Evolutionary conservation across 1,140 invertebrate species (phyloP).

Genomic region (Pseudoatta argentina): DNA sequence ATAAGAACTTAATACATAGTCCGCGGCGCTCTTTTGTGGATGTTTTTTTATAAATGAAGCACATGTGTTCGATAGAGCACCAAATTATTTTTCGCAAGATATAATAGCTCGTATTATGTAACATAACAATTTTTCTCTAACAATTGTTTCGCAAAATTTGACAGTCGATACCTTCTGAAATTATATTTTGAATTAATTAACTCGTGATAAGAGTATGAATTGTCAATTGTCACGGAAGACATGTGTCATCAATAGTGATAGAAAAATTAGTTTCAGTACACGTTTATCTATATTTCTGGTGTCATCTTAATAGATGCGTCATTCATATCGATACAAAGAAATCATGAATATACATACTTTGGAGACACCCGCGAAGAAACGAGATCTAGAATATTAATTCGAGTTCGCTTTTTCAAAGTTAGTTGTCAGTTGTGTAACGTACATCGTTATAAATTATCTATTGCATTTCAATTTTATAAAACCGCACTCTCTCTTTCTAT

Average conservation of each 20-base stretch:
- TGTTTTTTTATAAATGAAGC: neutral
- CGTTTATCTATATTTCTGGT: neutral
- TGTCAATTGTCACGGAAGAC: neutral
- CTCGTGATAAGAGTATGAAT: neutral
- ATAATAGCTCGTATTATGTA: conserved; percentile 1
- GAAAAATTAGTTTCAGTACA: conserved; percentile 31
- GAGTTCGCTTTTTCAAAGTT: conserved; percentile 44
- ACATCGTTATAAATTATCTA: neutral
- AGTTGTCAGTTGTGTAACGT: neutral
- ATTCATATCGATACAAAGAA: conserved; percentile 66
- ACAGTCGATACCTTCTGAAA: neutral
- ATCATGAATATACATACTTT: conserved; percentile 63
- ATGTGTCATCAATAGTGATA: neutral
- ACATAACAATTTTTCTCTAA: neutral
- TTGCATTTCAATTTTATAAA: neutral
- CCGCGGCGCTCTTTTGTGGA: conserved; percentile 31
- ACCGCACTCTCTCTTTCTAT: neutral
- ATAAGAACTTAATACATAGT: conserved; percentile 64
- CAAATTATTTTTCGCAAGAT: conserved; percentile 2
- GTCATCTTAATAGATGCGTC: conserved; percentile 44
- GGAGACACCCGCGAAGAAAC: conserved; percentile 31
- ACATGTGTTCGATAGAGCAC: neutral
- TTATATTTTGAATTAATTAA: neutral
- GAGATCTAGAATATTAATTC: conserved; percentile 73
- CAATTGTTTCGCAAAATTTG: neutral